Percentiles rank a stretch among this genome's conserved stretches.
Evolutionary conservation across 2,888 invertebrate species (phyloP).

Genomic region (Cyaniris semiargus): DNA sequence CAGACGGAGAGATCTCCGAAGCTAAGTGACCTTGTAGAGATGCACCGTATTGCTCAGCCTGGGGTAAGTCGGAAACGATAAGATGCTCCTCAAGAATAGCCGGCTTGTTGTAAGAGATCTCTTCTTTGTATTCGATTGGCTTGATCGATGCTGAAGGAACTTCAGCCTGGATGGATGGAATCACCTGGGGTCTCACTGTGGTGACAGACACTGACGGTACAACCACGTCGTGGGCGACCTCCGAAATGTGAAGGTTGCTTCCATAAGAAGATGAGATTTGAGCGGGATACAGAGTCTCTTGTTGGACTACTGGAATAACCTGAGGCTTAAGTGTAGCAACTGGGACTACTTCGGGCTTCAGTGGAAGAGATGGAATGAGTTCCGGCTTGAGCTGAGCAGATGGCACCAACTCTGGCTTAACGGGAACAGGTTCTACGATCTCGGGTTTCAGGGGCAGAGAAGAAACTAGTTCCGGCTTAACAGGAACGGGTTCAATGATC

Average conservation of each 20-base stretch:
- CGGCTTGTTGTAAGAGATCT: constrained; percentile 3
- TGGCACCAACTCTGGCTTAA: neutral
- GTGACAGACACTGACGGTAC: neutral
- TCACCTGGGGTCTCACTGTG: constrained; percentile 10
- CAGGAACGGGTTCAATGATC: neutral
- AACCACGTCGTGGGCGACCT: neutral
- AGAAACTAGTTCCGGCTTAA: neutral
- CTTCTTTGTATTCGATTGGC: neutral
- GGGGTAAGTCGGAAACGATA: neutral
- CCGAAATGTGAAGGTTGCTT: constrained; percentile 1
- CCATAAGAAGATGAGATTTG: constrained; percentile 1
- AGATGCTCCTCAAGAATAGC: neutral
- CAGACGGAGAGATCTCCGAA: neutral
- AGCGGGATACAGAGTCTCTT: neutral
- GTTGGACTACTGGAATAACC: neutral
- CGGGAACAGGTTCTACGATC: neutral
- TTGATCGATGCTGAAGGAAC: neutral
- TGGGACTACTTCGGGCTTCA: constrained; percentile 3
- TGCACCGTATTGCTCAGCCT: neutral
- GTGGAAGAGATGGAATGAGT: neutral
- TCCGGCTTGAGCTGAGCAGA: neutral
- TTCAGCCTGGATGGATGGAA: neutral
- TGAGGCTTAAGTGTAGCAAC: neutral
- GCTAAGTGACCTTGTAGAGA: neutral
- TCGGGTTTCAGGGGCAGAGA: neutral